Evolutionary conservation across 2,888 invertebrate genomes (phyloP), one percentile per base, ranked within the genome.

Genomic region (Melangyna quadrimaculata): DNA sequence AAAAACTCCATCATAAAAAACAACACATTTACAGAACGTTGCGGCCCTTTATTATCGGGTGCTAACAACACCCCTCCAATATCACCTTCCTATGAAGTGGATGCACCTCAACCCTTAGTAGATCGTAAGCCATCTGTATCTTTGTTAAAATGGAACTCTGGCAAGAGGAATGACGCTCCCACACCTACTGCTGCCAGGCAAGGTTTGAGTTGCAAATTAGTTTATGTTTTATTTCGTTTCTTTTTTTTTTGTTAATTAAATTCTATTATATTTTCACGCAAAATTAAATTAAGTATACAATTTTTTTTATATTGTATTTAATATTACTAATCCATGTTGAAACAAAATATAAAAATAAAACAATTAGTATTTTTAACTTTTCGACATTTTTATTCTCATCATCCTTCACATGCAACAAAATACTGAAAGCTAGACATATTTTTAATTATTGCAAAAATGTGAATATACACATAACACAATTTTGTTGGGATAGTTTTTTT

Each of bases 81-180:
- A 88, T 93, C 94, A 78, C 92, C 93, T 87, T 93, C 93, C 88
- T 93, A 95, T 91, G 95, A 95, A 89, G 92, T 94, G 90, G 95
- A 95, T 91, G 93, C 95, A 73, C 95, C 95, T 78, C 95, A 95
- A 92, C 95, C 95, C 83, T 92, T 95, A 90, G 95, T 95, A 89
- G 94, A 94, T 84, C 93, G 95, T 88, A 94, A 94, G 91, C 95
- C 95, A 27, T 94, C 95, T 48, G 94, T 95, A 77, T 94, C 95
- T 40, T 90, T 93, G 89, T 91, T 94, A 90, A 93, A 94, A 89
- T 93, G 94, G 94, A 91, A 90, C 87, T 89, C 89, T 89, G 89
- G 88, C 82, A 88, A 88, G 82, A 88, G 91, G 90, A 90, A 89
- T 89, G 89, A 89, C 87, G 78, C 89, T 88, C 88, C 88, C 89